Conservation (phyloP, 2,888 invertebrate species). For the Coenonympha glycerion region DNA sequence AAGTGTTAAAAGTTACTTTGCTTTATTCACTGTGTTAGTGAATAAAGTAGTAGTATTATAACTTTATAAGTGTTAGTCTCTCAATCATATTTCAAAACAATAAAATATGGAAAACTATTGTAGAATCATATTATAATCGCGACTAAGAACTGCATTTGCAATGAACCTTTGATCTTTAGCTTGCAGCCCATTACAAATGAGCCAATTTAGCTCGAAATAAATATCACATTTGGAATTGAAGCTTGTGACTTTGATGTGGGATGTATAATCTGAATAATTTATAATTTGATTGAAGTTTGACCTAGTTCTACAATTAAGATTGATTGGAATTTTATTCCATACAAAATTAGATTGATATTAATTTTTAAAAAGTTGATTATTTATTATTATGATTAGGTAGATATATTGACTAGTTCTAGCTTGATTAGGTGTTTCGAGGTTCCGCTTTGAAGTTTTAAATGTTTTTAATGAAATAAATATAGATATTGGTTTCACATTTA, state of each 20-base stretch:
- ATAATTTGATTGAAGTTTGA: constrained; percentile 11
- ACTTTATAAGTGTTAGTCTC: neutral
- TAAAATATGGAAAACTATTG: no score
- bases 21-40: neutral
- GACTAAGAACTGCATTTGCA: constrained; percentile 7
- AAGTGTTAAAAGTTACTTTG: no score
- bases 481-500: neutral
- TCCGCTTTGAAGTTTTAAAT: neutral
- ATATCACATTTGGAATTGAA: constrained; percentile 16
- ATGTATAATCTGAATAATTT: constrained; percentile 7
- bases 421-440: neutral
- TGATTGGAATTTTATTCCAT: neutral
- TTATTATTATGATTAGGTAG: neutral
- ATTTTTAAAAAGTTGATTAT: neutral
- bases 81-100: no score
- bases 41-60: neutral
- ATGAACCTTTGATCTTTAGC: constrained; percentile 17
- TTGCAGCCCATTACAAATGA: constrained; percentile 17
- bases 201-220: constrained; percentile 18
- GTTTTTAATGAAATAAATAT: neutral
- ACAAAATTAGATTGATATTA: constrained; percentile 2
- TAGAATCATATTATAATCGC: constrained; percentile 1
- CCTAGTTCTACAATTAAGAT: constrained; percentile 3
- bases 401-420: neutral
- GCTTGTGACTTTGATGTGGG: constrained; percentile 6